These are phyloP conservation scores for Odontocolon sp. DNA, from an alignment of 2,888 invertebrate genomes.

Conservation along the genomic window DNA sequence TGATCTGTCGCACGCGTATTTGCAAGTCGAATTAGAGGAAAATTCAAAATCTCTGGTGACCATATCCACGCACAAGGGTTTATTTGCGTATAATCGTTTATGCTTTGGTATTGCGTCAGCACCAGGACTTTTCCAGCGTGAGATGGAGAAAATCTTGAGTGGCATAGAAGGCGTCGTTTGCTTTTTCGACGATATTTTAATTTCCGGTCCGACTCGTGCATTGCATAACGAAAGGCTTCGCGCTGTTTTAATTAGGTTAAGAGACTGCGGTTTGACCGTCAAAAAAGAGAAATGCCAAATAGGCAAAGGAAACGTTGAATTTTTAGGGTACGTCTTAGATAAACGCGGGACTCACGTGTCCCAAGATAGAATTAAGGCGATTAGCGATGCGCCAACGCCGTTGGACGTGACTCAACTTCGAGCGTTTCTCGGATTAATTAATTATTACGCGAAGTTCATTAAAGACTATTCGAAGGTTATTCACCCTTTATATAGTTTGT, in stretches of 20 bases:
- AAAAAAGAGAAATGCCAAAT: constrained; percentile 68
- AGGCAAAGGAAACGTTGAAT: constrained; percentile 24
- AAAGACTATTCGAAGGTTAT: constrained; percentile 28
- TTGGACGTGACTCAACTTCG: constrained; percentile 15
- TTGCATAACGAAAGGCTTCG: constrained; percentile 6
- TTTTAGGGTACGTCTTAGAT: constrained; percentile 51
- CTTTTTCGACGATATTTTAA: constrained; percentile 42
- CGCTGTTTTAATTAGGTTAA: constrained; percentile 1
- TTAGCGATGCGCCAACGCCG: constrained; percentile 24
- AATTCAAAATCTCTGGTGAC: constrained; percentile 70
- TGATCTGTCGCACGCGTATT: constrained; percentile 75
- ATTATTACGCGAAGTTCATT: constrained; percentile 54
- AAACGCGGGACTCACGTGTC: constrained; percentile 19
- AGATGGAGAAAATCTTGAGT: constrained; percentile 36
- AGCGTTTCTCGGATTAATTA: constrained; percentile 46
- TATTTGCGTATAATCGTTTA: too few species aligned
- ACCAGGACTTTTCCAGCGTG: constrained; percentile 26
- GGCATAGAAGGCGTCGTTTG: constrained; percentile 17
- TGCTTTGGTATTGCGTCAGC: constrained; percentile 36
- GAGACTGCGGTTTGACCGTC: constrained; percentile 52
- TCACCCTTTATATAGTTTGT: constrained; percentile 31
- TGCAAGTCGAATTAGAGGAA: constrained; percentile 72
- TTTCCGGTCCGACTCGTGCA: neutral
- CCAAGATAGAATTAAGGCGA: constrained; percentile 23
- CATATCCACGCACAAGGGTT: constrained; percentile 73